Evolutionary conservation across 2,888 invertebrate genomes (phyloP).

Genomic region (Masnerella sp.): DNA sequence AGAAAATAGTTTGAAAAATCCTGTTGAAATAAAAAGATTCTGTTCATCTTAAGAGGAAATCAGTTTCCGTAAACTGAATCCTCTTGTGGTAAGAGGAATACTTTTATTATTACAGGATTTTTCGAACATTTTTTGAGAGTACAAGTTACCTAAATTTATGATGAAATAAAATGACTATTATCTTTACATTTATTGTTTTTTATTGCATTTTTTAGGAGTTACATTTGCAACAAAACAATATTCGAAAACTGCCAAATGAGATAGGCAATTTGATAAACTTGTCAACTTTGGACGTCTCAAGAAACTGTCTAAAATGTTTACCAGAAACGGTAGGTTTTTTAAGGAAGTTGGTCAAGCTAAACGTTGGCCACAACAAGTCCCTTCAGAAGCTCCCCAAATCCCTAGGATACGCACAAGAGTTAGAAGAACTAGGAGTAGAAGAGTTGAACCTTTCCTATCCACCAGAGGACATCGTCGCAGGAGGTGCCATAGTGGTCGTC

Average conservation of each 20-base stretch:
- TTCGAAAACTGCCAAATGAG: constrained; percentile 84
- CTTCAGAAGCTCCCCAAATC: constrained; percentile 82
- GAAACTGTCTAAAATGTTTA: constrained; percentile 83
- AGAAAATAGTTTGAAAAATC: no score
- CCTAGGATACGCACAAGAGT: constrained; percentile 82
- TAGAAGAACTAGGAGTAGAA: constrained; percentile 83
- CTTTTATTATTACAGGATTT: no score
- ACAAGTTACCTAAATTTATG: no score
- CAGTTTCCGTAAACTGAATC: no score
- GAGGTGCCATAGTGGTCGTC: constrained; percentile 82
- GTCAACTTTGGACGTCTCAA: constrained; percentile 84
- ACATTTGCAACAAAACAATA: constrained; percentile 85
- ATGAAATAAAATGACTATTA: no score
- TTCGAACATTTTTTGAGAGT: no score
- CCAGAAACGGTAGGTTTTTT: constrained; percentile 83
- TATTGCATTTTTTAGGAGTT: constrained; percentile 80
- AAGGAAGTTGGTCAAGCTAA: constrained; percentile 81
- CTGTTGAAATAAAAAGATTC: not conserved
- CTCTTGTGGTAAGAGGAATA: no score
- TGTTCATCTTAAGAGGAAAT: no score
- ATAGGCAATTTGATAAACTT: constrained; percentile 83
- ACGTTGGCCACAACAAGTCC: constrained; percentile 81
- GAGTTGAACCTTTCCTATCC: constrained; percentile 83
- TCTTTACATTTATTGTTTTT: no score
- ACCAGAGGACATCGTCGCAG: constrained; percentile 80